These are phyloP conservation scores for Axis porcinus DNA, from an alignment of 2,113 vertebrate species.

Conservation along the genomic window DNA sequence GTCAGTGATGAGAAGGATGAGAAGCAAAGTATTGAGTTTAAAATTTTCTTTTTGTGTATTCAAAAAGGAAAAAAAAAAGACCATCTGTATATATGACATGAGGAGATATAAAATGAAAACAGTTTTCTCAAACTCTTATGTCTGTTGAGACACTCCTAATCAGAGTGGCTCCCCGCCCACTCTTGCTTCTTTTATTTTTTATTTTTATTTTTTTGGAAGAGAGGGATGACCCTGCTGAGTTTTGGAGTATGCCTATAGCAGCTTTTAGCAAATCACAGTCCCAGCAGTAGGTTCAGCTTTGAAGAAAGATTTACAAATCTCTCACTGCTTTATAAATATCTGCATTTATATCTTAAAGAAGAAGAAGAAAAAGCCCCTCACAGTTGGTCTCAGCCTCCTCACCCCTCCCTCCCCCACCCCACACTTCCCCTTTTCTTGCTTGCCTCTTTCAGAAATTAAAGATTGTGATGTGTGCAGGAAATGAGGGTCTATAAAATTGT, in stretches of 20 bases:
- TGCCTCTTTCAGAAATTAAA: slow-evolving; percentile 79
- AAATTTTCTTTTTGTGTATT: neutral
- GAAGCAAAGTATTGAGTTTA: slow-evolving; percentile 9
- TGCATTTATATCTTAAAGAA: slow-evolving; percentile 80
- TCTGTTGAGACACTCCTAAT: slow-evolving; percentile 72
- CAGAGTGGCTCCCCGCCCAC: slow-evolving; percentile 19
- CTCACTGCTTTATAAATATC: slow-evolving; percentile 80
- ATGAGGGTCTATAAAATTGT: slow-evolving; percentile 80
- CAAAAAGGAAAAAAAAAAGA: neutral
- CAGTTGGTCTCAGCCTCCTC: slow-evolving; percentile 77
- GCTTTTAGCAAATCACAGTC: slow-evolving; percentile 80
- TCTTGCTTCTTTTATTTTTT: slow-evolving; percentile 35
- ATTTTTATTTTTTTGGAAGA: slow-evolving; percentile 51
- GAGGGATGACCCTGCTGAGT: slow-evolving; percentile 74
- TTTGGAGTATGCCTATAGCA: slow-evolving; percentile 78
- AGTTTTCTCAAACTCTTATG: slow-evolving; percentile 58
- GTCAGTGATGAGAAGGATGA: slow-evolving; percentile 44
- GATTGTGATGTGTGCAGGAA: slow-evolving; percentile 80
- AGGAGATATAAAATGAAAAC: slow-evolving; percentile 60
- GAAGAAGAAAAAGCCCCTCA: slow-evolving; percentile 78
- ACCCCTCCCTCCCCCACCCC: slow-evolving; percentile 77
- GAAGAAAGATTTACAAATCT: slow-evolving; percentile 79
- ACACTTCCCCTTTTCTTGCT: slow-evolving; percentile 78
- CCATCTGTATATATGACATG: neutral
- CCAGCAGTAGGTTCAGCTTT: slow-evolving; percentile 76